Base-by-base conservation (phyloP, 2,888 invertebrate genomes). In the Corbicula japonica region DNA sequence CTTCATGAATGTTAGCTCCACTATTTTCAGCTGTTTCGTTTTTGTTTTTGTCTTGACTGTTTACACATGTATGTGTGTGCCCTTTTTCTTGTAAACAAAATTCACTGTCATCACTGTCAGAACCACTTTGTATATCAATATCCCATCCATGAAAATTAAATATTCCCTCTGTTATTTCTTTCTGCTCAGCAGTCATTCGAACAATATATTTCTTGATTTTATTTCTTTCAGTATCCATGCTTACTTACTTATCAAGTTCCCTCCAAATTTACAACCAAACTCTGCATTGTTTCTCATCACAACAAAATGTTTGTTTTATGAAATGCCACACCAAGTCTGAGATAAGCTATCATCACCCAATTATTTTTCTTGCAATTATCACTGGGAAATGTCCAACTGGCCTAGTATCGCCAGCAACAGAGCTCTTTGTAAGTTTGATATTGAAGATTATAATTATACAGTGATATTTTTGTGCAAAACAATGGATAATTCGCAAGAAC, bases 201-300 rank as follows among this genome's bases (percentile, higher is more conserved):
- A 41, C 41, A 41, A 41, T 41, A 41, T 41, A 41, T 41, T 41
- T 41, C 41, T 41, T 41, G 10, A n/a, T n/a, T n/a, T n/a, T n/a
- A n/a, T n/a, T n/a, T n/a, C n/a, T n/a, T n/a, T n/a, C n/a, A n/a
- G n/a, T n/a, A n/a, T n/a, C n/a, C n/a, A n/a, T n/a, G n/a, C n/a
- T n/a, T n/a, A n/a, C n/a, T n/a, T n/a, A n/a, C n/a, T n/a, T n/a
- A n/a, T n/a, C n/a, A n/a, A n/a, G n/a, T n/a, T n/a, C n/a, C n/a
- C n/a, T n/a, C 41, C 41, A 41, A 41, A 41, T 41, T 41, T 41
- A 41, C 41, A 41, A 18, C 41, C 41, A 41, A 41, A 41, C 10
- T 41, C 12, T 41, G 41, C 41, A 12, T 41, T n/a, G n/a, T n/a
- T n/a, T n/a, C n/a, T 41, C 41, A 41, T 41, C 41, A 41, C 41